Base-by-base conservation (phyloP, 2,113 vertebrate genomes). In the Procavia capensis region DNA sequence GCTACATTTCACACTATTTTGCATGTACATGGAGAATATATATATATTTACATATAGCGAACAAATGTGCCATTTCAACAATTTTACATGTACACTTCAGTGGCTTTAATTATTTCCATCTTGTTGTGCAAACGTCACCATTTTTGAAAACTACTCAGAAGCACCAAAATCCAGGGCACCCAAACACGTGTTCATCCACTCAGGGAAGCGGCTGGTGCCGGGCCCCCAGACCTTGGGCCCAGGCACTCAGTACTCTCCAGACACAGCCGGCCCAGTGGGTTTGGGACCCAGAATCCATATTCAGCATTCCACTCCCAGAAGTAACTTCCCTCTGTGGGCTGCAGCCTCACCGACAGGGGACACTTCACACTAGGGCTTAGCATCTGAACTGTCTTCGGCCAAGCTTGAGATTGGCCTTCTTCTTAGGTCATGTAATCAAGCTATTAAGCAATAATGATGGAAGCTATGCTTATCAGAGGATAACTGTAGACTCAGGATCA, bases 391-490 rank as follows among this genome's bases (percentile, higher is more conserved):
- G 41, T 54, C 72, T 68, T 39, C 41, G 70, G n/a, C 29, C 66
- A 75, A 70, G 36, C 41, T 20, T 16, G 13, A 43, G 43, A 41
- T 25, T 25, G 64, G 82, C 59, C 72, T 83, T 57, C 45, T 4
- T 64, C 72, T 80, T 24, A 24, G 27, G 34, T 50, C 41, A 85
- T 83, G 36, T 36, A 81, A 64, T 47, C 74, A 92, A 75, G n/a
- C 88, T 85, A 34, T n/a, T 83, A 80, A 96, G 76, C 29, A 64
- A 31, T 61, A 50, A 81, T 59, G 61, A 85, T 63, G 61, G 78
- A 59, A 54, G 27, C 39, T 57, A 1, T 25, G 66, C 66, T 90
- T 59, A 43, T 88, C 41, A 82, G 93, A 85, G 50, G 43, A 64
- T 94, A 86, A 92, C 5, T 66, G 25, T 43, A 88, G 2, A 66